A percentile compares a stretch with the other conserved stretches of the same genome.
Conservation (phyloP, 2,888 invertebrate genomes). For the Crematogaster levior region DNA sequence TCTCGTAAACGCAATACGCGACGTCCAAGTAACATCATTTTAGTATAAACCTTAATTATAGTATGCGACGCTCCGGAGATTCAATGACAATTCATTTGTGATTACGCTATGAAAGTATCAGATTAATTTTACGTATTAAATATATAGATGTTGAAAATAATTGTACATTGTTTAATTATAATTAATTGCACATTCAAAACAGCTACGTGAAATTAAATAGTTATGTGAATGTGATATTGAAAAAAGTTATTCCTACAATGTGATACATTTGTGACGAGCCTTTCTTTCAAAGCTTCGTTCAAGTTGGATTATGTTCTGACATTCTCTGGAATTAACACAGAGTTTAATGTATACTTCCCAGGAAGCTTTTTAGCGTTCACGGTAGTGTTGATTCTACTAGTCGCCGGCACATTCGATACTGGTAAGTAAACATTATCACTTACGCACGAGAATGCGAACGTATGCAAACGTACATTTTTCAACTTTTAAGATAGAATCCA, state of each 20-base stretch:
- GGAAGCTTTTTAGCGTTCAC: slow-evolving; percentile 28
- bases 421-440: slow-evolving; percentile 62
- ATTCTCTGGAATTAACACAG: neutral
- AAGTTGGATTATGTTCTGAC: neutral
- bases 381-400: slow-evolving; percentile 34
- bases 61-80: neutral
- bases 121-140: neutral
- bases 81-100: neutral
- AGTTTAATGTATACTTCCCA: slow-evolving; percentile 33
- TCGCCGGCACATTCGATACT: slow-evolving; percentile 14
- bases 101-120: neutral
- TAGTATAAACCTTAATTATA: neutral
- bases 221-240: too few relatives aligned
- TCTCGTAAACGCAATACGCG: neutral
- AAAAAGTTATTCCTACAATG: too few relatives aligned
- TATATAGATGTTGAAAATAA: neutral
- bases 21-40: slow-evolving; percentile 4
- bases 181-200: neutral
- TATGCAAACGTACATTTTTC: neutral
- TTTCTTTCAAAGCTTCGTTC: neutral
- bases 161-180: neutral
- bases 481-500: too few relatives aligned
- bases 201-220: neutral
- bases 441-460: neutral
- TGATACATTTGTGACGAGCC: too few relatives aligned